A percentile compares a stretch with the other conserved stretches of the same genome.
Evolutionary conservation across 2,888 invertebrate genomes (phyloP).

Genomic region (Scelioninae gen. 2): DNA sequence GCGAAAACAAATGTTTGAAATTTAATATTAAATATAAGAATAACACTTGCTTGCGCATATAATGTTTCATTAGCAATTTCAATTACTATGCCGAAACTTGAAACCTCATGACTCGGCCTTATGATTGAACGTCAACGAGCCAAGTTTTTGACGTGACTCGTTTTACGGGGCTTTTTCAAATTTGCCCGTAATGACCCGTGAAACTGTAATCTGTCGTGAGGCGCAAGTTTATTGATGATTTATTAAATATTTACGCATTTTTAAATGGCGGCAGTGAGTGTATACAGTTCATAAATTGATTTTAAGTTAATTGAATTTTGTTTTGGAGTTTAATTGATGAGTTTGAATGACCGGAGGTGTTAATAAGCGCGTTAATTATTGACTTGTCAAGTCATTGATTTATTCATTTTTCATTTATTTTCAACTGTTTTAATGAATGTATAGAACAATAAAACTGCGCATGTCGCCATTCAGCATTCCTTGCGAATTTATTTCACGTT

Average conservation of each 20-base stretch:
- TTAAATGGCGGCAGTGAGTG: neutral
- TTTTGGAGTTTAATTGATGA: slow-evolving; percentile 11
- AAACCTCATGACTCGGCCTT: neutral
- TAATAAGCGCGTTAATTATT: slow-evolving; percentile 2
- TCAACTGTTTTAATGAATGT: neutral
- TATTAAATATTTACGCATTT: slow-evolving; percentile 22
- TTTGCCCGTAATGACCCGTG: slow-evolving; percentile 11
- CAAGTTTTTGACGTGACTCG: slow-evolving; percentile 9
- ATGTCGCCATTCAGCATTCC: too few species aligned
- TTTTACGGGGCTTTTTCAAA: slow-evolving; percentile 1
- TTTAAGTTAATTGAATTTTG: slow-evolving; percentile 19
- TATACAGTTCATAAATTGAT: neutral
- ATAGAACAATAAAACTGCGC: neutral
- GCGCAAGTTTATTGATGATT: slow-evolving; percentile 13
- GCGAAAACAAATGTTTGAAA: too few species aligned
- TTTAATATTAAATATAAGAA: neutral
- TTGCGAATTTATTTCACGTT: too few species aligned
- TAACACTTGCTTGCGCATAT: neutral
- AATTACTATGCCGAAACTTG: neutral
- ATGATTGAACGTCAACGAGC: slow-evolving; percentile 2
- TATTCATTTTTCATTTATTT: neutral
- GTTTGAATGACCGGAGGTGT: slow-evolving; percentile 1
- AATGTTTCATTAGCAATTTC: neutral
- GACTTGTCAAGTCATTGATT: slow-evolving; percentile 3
- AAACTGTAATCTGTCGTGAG: slow-evolving; percentile 15